Evolutionary conservation across 2,888 invertebrate genomes (phyloP), one percentile per base, ranked within the genome.

Genomic region (Dolomedes plantarius): DNA sequence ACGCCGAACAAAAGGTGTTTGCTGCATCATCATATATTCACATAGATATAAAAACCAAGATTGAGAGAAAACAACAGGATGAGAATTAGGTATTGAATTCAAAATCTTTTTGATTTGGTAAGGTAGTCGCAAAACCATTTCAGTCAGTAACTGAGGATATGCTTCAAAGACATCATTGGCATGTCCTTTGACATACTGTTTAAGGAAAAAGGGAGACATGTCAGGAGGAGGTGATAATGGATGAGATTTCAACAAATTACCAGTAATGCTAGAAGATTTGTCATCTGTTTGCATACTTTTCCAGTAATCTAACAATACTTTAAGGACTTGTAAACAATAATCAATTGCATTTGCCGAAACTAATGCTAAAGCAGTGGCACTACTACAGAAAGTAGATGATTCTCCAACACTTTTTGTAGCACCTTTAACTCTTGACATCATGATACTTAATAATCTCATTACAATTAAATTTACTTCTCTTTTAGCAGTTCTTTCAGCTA

Each of bases 21-120:
- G 96, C 89, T 95, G 95, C 72, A 96, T 95, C 96, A 98, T 97
- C 96, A 97, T 96, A 90, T 97, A 97, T 90, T 97, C 97, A 92
- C 97, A 97, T 2, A 98, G 93, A 77, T 95, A 94, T 56, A 94
- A 94, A 89, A 95, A 94, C 96, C 96, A 96, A 11, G 94, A 93
- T 88, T 93, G 92, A 91, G 95, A 88, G 94, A 94, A 89, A 7
- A 90, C 89, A 23, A 88, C 76, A 19, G 79, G 50, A 39, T 75
- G 79, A 41, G 89, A 86, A 1, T 75, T 31, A 5, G 88, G 85
- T 9, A 87, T 50, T 6, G 87, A 73, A 74, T 78, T 88, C 0
- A 88, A 71, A 27, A 90, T 89, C 72, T 96, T 95, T 90, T 96
- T 95, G 31, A 98, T 96, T 93, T 98, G 98, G 91, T 98, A 98